Base-by-base conservation (phyloP, 2,797 vertebrate species). In the Labeo calbasu region DNA sequence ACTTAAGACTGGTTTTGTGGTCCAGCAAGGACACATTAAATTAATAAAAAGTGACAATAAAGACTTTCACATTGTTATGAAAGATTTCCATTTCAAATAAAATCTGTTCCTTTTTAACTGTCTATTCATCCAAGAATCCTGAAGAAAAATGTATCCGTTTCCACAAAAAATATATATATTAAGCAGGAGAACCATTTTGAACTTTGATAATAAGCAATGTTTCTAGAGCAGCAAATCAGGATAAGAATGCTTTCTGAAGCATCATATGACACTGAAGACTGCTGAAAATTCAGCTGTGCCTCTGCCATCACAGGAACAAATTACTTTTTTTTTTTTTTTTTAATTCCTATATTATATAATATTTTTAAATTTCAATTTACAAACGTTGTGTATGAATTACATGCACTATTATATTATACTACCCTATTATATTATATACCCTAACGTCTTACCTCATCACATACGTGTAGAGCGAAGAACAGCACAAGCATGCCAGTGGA, bases 401-500 rank as follows among this genome's bases (percentile, higher is more conserved):
- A 43, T 43, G 40, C 40, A 43, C 8, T 43, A 43, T 43, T 43
- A 43, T 43, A 40, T 7, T 40, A 40, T 40, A 40, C 7, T 32
- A 32, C 28, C 36, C 5, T 40, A 40, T 40, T 40, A 40, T 65
- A 25, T 28, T 43, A 19, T 10, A 25, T n/a, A 17, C 2, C 10
- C 23, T 32, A 73, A 46, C 50, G 3, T 48, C 95, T 82, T 75
- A 99, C 98, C 97, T 99, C 97, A 6, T 99, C 98, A 0, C 98
- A 99, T 83, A 99, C 96, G 0, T 99, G 98, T 78, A 99, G 94
- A 21, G 98, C 98, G 0, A 99, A 99, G 93, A 99, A 99, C 53
- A 99, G 96, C 87, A 98, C 98, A 68, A 99, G 94, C 98, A 99
- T 98, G 87, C 98, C 98, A 0, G 98, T 99, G 92, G 98, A 99